A percentile compares a stretch with the other conserved stretches of the same genome.
Evolutionary conservation across 2,888 invertebrate genomes (phyloP).

Genomic region (Xestia rhomboidea): DNA sequence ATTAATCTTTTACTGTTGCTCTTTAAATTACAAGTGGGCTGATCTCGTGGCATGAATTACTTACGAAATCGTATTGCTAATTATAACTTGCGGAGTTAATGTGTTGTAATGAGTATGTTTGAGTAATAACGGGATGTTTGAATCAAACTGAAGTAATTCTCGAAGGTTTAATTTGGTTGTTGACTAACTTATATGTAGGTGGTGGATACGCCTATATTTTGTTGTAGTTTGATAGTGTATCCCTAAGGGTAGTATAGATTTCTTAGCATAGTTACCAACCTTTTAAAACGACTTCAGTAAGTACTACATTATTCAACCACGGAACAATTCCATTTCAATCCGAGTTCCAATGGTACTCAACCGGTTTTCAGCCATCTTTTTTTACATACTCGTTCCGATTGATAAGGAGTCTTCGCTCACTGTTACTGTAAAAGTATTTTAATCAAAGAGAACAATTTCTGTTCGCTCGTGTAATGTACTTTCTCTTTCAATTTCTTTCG

Average conservation of each 20-base stretch:
- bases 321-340: conserved; percentile 34
- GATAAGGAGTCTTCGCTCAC: conserved; percentile 63
- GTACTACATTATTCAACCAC: conserved; percentile 8
- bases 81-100: conserved; percentile 58
- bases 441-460: conserved; percentile 73
- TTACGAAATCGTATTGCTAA: conserved; percentile 62
- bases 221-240: neutral
- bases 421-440: conserved; percentile 69
- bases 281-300: neutral
- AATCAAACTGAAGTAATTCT: conserved; percentile 7
- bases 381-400: conserved; percentile 62
- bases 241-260: neutral
- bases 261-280: neutral
- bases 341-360: conserved; percentile 35
- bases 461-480: conserved; percentile 71
- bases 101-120: conserved; percentile 49
- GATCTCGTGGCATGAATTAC: conserved; percentile 63
- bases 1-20: conserved; percentile 61
- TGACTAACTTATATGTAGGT: neutral
- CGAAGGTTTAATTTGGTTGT: conserved; percentile 7
- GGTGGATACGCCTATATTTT: neutral
- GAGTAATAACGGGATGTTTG: conserved; percentile 31
- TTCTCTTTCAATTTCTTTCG: conserved; percentile 73
- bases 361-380: conserved; percentile 59
- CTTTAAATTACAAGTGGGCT: conserved; percentile 65